A percentile compares a stretch with the other conserved stretches of the same genome.
These are phyloP conservation scores for Albula glossodonta DNA, from an alignment of 2,113 vertebrate genomes.

Conservation along the genomic window DNA sequence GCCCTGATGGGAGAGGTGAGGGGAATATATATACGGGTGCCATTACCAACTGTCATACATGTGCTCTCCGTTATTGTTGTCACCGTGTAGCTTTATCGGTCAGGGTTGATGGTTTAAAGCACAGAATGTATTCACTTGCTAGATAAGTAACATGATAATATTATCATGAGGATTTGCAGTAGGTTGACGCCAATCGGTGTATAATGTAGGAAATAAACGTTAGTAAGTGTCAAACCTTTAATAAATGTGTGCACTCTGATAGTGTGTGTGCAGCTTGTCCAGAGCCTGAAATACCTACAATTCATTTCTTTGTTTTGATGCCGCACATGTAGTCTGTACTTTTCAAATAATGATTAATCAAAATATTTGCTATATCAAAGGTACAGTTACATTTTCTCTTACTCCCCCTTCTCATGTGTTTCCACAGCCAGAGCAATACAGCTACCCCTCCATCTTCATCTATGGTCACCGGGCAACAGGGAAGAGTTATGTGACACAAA, in stretches of 20 bases:
- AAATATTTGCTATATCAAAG: not conserved
- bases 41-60: not conserved
- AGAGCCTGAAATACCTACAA: not conserved
- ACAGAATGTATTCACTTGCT: not conserved
- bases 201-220: too few relatives aligned
- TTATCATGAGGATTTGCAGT: too few relatives aligned
- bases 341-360: not conserved
- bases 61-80: not conserved
- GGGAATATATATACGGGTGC: not conserved
- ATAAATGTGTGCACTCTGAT: too few relatives aligned
- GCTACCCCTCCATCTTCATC: conserved; percentile 89
- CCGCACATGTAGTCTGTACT: not conserved
- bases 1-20: conserved; percentile 88
- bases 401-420: conserved; percentile 19
- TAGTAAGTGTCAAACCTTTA: too few relatives aligned
- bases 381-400: not conserved
- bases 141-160: too few relatives aligned
- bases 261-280: too few relatives aligned
- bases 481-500: conserved; percentile 88
- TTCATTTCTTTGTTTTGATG: not conserved
- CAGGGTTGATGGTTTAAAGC: not conserved
- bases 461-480: conserved; percentile 92
- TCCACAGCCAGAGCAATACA: conserved; percentile 82
- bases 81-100: not conserved
- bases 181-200: too few relatives aligned